Evolutionary conservation across 2,888 invertebrate species (phyloP), one percentile per base, ranked within the genome.

Genomic region (Melinaea marsaeus): DNA sequence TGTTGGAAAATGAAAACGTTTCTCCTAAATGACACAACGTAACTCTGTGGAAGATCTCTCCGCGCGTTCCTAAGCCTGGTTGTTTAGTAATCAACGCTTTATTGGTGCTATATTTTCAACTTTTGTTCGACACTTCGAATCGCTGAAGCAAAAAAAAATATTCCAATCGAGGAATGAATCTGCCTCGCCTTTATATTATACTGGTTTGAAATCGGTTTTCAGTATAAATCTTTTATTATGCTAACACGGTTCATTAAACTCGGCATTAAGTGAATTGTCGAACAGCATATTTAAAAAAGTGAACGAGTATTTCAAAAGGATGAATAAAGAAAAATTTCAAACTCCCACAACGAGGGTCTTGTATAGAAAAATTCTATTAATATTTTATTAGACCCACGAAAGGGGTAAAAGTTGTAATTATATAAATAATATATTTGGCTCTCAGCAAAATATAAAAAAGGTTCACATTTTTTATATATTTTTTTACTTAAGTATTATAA

Each of bases 171-270:
- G 79, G 74, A 70, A 76, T 72, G 74, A 75, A 76, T 75, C 67
- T 75, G 79, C 77, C 74, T 75, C 77, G 73, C 77, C 76, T 76
- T 80, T 83, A 83, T 86, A 86, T 85, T 86, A 87, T 84, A 81
- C 83, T 83, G 79, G 87, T 85, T 74, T 80, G 79, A 84, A 88
- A 89, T 87, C 86, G 84, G 78, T 86, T 87, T 85, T 81, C 78
- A 85, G 84, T 86, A 85, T 84, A 88, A 88, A 86, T 89, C 89
- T 88, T 89, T 90, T 90, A 87, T 88, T 88, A 88, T 86, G 84
- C 84, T 81, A 86, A 78, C 81, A 89, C 86, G 85, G 88, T 90
- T 89, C 89, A 88, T 90, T 90, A 86, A 89, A 86, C 87, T 83
- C 83, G 78, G 85, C 86, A 86, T 88, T 88, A 88, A 89, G 88